These are phyloP conservation scores for Drymonia ruficornis DNA, from an alignment of 2,888 invertebrate species.

Conservation along the genomic window DNA sequence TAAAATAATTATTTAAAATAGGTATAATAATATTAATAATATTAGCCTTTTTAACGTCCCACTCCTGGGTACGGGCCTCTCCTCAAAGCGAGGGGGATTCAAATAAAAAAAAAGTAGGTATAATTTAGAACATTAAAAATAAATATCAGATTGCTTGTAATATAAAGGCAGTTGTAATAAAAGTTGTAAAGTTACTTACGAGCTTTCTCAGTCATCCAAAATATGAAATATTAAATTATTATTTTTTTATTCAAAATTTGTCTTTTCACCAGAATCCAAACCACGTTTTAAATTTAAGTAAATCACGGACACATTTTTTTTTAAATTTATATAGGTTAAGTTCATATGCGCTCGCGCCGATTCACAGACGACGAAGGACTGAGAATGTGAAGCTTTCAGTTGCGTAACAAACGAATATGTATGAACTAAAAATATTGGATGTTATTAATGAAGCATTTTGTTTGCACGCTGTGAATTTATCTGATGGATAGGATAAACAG, in stretches of 20 bases:
- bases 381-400: constrained; percentile 39
- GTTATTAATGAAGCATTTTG: constrained; percentile 1
- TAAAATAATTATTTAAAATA: too few relatives aligned
- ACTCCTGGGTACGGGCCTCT: too few relatives aligned
- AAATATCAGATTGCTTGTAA: too few relatives aligned
- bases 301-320: neutral
- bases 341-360: constrained; percentile 18
- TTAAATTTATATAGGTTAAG: too few relatives aligned
- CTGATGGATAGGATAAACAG: too few relatives aligned
- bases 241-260: too few relatives aligned
- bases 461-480: too few relatives aligned
- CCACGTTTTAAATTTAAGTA: neutral
- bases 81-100: too few relatives aligned
- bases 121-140: too few relatives aligned
- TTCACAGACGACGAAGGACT: constrained; percentile 23
- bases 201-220: neutral
- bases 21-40: neutral
- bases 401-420: constrained; percentile 39
- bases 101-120: neutral
- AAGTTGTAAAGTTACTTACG: too few relatives aligned
- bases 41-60: too few relatives aligned
- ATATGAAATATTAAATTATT: neutral
- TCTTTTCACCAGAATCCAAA: neutral
- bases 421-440: constrained; percentile 35
- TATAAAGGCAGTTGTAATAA: too few relatives aligned